Percentiles rank a stretch among this genome's conserved stretches.
phyloP scores from a whole-genome alignment of 2,797 vertebrate species.

The Bradypodion ventrale region DNA sequence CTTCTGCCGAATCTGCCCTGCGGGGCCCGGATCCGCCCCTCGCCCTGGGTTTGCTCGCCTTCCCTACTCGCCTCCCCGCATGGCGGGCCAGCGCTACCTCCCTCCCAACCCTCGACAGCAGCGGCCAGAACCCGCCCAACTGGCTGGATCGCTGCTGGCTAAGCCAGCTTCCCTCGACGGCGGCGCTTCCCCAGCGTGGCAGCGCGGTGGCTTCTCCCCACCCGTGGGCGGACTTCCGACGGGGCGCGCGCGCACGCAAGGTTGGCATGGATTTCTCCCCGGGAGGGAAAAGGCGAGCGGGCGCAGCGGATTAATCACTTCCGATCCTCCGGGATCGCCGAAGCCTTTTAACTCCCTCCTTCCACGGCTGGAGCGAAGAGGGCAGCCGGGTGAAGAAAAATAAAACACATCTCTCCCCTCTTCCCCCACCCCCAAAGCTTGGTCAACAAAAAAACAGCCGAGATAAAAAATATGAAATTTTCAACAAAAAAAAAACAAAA shows the following conservation, averaged over 20 bases:
- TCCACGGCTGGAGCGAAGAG: too few relatives aligned
- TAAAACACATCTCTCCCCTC: not conserved
- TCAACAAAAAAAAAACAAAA: too few relatives aligned
- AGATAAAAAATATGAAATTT: too few relatives aligned
- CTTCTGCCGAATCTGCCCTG: too few relatives aligned
- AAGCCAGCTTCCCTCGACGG: not conserved
- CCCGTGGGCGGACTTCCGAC: not conserved
- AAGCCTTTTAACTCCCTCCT: too few relatives aligned
- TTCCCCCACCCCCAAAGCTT: not conserved
- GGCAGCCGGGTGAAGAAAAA: too few relatives aligned
- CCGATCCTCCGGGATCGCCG: not conserved
- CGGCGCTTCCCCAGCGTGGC: not conserved
- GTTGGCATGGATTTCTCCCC: not conserved
- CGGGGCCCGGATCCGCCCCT: too few relatives aligned
- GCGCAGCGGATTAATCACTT: not conserved
- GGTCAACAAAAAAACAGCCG: too few relatives aligned
- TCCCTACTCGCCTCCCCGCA: not conserved
- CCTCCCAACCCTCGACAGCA: not conserved
- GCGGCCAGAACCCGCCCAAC: conserved; percentile 53
- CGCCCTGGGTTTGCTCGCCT: not conserved
- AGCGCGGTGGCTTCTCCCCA: too few relatives aligned
- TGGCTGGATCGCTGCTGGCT: conserved; percentile 46
- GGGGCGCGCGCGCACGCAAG: not conserved
- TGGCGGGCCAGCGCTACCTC: not conserved
- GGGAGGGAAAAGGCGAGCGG: not conserved